phyloP scores from a whole-genome alignment of 2,888 invertebrate species.

The Arrhopalites spinosus region DNA sequence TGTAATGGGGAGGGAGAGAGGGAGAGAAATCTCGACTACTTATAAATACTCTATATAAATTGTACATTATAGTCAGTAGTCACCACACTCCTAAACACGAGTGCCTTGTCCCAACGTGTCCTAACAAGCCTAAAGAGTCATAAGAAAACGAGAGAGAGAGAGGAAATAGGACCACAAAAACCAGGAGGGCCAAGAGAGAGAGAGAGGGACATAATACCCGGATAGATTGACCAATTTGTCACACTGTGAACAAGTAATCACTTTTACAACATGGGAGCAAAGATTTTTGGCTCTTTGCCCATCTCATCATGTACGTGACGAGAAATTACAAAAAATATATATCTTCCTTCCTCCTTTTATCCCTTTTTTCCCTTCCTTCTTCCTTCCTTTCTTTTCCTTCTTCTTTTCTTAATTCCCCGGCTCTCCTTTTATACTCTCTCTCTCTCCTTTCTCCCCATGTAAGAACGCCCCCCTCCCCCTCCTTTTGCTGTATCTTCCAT shows the following conservation, averaged over 20 bases:
- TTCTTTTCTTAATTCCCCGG: not conserved
- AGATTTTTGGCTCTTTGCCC: constrained; percentile 38
- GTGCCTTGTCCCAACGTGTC: no score
- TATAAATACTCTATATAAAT: no score
- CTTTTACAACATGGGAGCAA: constrained; percentile 27
- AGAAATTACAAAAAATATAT: constrained; percentile 38
- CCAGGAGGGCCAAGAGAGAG: not conserved
- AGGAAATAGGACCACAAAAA: not conserved
- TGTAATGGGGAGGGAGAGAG: no score
- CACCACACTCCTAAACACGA: no score
- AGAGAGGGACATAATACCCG: constrained; percentile 30
- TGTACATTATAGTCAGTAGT: not conserved
- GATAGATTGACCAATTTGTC: constrained; percentile 37
- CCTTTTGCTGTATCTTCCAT: not conserved
- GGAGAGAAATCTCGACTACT: no score
- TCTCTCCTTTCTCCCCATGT: not conserved
- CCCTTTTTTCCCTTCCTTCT: constrained; percentile 1
- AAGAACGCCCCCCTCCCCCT: not conserved
- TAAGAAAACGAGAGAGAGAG: not conserved
- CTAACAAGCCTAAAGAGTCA: not conserved
- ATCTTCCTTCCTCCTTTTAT: constrained; percentile 7
- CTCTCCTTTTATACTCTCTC: not conserved
- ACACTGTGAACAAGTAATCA: constrained; percentile 38
- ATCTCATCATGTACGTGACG: constrained; percentile 40
- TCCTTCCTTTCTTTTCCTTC: constrained; percentile 7